Evolutionary conservation across 1,140 invertebrate species (phyloP), one percentile per base, ranked within the genome.

Genomic region (Himalopsyche phryganea): DNA sequence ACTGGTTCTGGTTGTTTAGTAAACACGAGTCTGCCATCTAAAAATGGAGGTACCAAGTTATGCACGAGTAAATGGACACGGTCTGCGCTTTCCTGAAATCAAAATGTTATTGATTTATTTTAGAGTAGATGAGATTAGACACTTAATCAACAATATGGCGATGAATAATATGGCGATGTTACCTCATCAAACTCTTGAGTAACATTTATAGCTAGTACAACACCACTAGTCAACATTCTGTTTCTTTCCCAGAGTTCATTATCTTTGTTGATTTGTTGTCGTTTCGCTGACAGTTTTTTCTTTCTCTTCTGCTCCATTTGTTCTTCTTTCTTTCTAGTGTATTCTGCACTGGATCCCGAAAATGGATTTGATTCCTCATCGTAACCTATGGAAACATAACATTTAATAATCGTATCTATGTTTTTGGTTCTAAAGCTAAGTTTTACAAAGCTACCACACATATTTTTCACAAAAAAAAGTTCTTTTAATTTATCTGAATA

Each of bases 231-330:
- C 7, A 98, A 80, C 92, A 99, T 96, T 60, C 97, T 83, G 79
- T 99, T 99, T 9, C 94, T 85, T 74, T 99, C 98, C 98, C 98
- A 99, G 33, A 97, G 78, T 71, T 98, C 96, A 73, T 98, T 98
- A 74, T 99, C 96, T 71, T 94, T 95, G 73, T 97, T 92, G 71
- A 86, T 96, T 76, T 98, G 95, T 46, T 94, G 81, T 66, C 97
- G 90, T 69, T 96, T 92, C 0, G 94, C 96, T 4, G 94, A 95
- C 71, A 98, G 86, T 41, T 93, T 84, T 69, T 96, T 94, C 58
- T 92, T 92, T 50, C 93, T 88, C 63, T 86, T 86, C 66, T 94
- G 89, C 71, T 96, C 92, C 20, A 96, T 72, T 64, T 96, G 91
- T 69, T 92, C 88, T 73, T 97, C 94, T 67, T 96, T 96, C 65